These are phyloP conservation scores for Campopleginae sp. DNA, from an alignment of 2,888 invertebrate genomes.

Conservation along the genomic window DNA sequence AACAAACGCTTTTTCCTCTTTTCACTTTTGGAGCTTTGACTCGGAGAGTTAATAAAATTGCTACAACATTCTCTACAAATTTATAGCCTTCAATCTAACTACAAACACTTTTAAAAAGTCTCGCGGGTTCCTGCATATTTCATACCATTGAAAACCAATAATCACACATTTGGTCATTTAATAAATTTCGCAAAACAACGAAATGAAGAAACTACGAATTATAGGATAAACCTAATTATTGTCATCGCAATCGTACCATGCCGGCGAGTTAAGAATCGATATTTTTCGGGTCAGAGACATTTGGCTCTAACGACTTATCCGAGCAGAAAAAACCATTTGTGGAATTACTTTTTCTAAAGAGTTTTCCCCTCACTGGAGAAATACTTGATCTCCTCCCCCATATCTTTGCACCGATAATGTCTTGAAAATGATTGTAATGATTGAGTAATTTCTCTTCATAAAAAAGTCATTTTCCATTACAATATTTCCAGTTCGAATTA, in stretches of 20 bases:
- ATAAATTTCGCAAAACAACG: slow-evolving; percentile 80
- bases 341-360: neutral
- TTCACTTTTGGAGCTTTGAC: slow-evolving; percentile 10
- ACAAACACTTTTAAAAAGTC: slow-evolving; percentile 33
- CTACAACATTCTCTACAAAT: slow-evolving; percentile 27
- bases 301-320: slow-evolving; percentile 64
- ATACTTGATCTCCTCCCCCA: neutral
- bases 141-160: slow-evolving; percentile 34
- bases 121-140: slow-evolving; percentile 26
- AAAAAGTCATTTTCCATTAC: slow-evolving; percentile 17
- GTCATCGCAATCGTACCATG: slow-evolving; percentile 81
- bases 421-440: neutral
- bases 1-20: slow-evolving; percentile 22
- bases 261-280: slow-evolving; percentile 76
- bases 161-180: slow-evolving; percentile 70
- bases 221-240: slow-evolving; percentile 80
- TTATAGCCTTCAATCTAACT: slow-evolving; percentile 37
- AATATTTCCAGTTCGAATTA: neutral
- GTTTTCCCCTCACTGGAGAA: neutral
- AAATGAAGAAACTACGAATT: slow-evolving; percentile 1
- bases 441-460: neutral
- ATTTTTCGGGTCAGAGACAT: slow-evolving; percentile 71
- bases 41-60: slow-evolving; percentile 40
- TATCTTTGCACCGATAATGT: neutral
- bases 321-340: slow-evolving; percentile 17